Evolutionary conservation across 1,140 invertebrate genomes (phyloP).

Genomic region (Adelges cooleyi): DNA sequence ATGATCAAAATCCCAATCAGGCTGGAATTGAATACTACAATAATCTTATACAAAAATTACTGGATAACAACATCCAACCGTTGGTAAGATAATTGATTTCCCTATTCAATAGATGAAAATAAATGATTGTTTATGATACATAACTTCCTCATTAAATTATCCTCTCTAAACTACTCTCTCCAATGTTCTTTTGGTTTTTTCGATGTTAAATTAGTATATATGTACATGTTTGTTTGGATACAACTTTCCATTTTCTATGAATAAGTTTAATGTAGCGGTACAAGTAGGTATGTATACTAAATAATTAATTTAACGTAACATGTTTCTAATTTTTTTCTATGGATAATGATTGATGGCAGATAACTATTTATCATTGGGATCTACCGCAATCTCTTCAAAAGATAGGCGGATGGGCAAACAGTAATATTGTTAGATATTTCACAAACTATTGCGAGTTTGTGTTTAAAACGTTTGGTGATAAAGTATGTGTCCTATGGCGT

Average conservation of each 20-base stretch:
- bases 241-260: too few species aligned
- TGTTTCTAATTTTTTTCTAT: too few species aligned
- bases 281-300: too few species aligned
- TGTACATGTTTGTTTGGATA: too few species aligned
- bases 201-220: neutral
- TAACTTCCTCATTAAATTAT: neutral
- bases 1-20: slow-evolving; percentile 46
- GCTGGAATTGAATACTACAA: slow-evolving; percentile 54
- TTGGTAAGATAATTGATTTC: too few species aligned
- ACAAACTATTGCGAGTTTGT: slow-evolving; percentile 43
- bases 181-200: neutral
- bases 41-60: slow-evolving; percentile 49
- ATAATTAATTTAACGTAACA: too few species aligned
- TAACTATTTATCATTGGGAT: slow-evolving; percentile 46
- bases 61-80: slow-evolving; percentile 43
- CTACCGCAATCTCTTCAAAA: slow-evolving; percentile 43
- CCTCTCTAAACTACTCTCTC: neutral
- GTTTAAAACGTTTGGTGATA: slow-evolving; percentile 43
- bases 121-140: neutral
- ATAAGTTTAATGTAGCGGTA: too few species aligned
- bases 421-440: slow-evolving; percentile 45
- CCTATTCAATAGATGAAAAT: neutral
- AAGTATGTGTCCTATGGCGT: slow-evolving; percentile 27
- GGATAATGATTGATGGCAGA: too few species aligned
- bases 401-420: slow-evolving; percentile 50